These are phyloP conservation scores for Helicolenus hilgendorfi DNA, from an alignment of 2,797 vertebrate species.

Conservation along the genomic window DNA sequence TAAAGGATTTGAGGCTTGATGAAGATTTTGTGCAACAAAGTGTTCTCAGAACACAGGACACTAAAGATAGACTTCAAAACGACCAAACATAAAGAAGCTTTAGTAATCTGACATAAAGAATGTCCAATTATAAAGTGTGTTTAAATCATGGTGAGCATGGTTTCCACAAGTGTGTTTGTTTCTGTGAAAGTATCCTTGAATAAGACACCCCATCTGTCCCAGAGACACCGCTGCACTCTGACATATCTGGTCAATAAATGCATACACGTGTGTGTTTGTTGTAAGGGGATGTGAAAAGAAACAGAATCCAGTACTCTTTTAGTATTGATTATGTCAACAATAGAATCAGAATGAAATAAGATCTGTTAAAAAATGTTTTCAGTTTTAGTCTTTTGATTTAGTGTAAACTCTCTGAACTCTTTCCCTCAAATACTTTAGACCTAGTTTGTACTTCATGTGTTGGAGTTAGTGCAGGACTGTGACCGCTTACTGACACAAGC, in stretches of 20 bases:
- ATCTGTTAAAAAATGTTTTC: neutral
- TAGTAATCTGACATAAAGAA: neutral
- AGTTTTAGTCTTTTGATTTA: conserved; percentile 7
- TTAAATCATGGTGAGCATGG: neutral
- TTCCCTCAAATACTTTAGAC: conserved; percentile 40
- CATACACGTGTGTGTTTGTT: neutral
- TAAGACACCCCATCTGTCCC: neutral
- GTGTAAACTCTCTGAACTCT: conserved; percentile 34
- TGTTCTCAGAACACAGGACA: neutral
- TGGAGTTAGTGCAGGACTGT: conserved; percentile 61
- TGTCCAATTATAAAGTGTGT: neutral
- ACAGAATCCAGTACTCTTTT: neutral
- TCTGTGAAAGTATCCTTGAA: neutral
- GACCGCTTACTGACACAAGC: conserved; percentile 75
- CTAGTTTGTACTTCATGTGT: conserved; percentile 63
- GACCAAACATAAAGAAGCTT: neutral
- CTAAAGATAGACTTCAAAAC: neutral
- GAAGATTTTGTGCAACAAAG: neutral
- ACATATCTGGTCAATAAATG: neutral
- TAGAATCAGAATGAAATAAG: neutral
- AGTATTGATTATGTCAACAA: neutral
- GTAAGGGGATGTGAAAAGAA: neutral
- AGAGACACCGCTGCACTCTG: neutral
- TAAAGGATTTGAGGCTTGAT: neutral
- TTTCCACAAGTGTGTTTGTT: conserved; percentile 2